Evolutionary conservation across 2,113 vertebrate species (phyloP).

Genomic region (Cyrtonyx montezumae): DNA sequence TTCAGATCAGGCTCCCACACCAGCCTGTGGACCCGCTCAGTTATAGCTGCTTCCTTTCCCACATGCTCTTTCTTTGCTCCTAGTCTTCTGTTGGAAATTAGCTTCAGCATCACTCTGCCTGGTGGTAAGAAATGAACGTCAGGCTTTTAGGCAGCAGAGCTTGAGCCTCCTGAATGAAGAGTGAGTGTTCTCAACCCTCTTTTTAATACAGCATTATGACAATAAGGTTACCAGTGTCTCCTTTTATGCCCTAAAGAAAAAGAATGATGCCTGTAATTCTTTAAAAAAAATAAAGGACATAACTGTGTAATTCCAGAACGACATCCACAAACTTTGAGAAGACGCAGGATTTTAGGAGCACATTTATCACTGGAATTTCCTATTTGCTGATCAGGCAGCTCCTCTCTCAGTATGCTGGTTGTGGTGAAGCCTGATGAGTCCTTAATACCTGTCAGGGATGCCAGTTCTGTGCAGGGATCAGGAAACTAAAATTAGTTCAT

Average conservation of each 20-base stretch:
- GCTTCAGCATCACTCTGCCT: background rate
- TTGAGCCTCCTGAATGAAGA: background rate
- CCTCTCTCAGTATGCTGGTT: background rate
- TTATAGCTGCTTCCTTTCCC: background rate
- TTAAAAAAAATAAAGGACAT: background rate
- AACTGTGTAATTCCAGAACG: background rate
- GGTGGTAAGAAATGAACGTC: background rate
- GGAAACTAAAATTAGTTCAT: slow-evolving; percentile 48
- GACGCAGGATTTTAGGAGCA: slow-evolving; percentile 1
- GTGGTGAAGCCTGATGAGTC: slow-evolving; percentile 19
- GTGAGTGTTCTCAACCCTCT: background rate
- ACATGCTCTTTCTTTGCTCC: background rate
- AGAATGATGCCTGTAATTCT: background rate
- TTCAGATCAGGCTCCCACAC: background rate
- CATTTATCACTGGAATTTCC: background rate
- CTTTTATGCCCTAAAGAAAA: background rate
- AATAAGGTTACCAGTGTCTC: background rate
- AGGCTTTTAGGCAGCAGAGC: background rate
- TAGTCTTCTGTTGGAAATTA: background rate
- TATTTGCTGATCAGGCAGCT: slow-evolving; percentile 45
- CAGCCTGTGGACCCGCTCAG: background rate
- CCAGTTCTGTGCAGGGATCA: slow-evolving; percentile 10
- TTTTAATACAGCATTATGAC: too few relatives aligned
- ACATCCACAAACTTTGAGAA: background rate
- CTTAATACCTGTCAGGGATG: slow-evolving; percentile 46